These are phyloP conservation scores for Alcedo atthis DNA, from an alignment of 2,797 vertebrate species.

Conservation along the genomic window DNA sequence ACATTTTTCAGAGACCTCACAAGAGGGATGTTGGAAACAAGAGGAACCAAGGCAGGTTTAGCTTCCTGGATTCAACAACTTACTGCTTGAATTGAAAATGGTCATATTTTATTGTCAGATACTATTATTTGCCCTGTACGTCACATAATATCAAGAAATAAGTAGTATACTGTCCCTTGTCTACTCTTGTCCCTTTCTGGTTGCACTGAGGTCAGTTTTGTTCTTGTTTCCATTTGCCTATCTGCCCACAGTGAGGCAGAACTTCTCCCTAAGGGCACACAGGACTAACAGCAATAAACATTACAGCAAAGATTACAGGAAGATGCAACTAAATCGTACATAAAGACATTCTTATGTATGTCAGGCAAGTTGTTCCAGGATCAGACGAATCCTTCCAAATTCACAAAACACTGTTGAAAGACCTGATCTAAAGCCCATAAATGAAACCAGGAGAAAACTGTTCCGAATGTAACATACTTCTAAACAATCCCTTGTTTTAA, in stretches of 20 bases:
- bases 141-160: not conserved
- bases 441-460: not conserved
- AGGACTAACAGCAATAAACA: not conserved
- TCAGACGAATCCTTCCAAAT: not conserved
- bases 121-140: not conserved
- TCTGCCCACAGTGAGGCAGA: not conserved
- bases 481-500: constrained; percentile 1
- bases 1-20: not conserved
- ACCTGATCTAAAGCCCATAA: not conserved
- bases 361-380: not conserved
- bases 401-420: not conserved
- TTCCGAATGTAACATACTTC: not conserved
- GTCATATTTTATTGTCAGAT: not conserved
- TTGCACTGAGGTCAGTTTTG: not conserved
- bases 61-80: not conserved
- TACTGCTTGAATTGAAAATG: not conserved
- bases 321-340: not conserved
- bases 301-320: not conserved
- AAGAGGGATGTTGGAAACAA: not conserved
- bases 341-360: not conserved
- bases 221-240: not conserved
- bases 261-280: not conserved
- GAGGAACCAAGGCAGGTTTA: not conserved
- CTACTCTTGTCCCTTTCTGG: not conserved
- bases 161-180: not conserved